Percentiles rank a stretch among this genome's conserved stretches.
phyloP scores from a whole-genome alignment of 2,888 invertebrate genomes.

The Cacoxenus indagator region DNA sequence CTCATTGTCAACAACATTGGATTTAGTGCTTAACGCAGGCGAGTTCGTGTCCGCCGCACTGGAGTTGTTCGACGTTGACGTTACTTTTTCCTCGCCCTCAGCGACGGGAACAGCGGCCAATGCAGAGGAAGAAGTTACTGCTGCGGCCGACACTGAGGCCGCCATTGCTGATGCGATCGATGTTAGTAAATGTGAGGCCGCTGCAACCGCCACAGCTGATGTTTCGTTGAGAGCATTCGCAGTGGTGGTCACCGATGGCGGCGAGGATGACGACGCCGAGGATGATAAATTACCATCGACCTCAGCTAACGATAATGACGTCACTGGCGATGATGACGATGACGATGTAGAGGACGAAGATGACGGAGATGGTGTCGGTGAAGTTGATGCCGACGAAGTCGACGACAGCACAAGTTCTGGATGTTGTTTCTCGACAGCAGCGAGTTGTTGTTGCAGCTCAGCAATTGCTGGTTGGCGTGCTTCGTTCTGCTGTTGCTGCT shows the following conservation, averaged over 20 bases:
- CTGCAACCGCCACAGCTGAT: conserved; percentile 59
- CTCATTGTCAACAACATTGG: neutral
- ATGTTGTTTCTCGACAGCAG: conserved; percentile 56
- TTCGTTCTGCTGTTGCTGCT: too few relatives aligned
- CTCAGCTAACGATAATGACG: conserved; percentile 50
- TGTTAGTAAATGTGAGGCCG: conserved; percentile 67
- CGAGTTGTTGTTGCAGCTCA: conserved; percentile 60
- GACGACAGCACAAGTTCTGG: conserved; percentile 66
- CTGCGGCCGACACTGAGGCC: conserved; percentile 65
- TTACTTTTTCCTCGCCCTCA: conserved; percentile 38
- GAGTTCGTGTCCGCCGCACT: conserved; percentile 37
- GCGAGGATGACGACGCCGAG: conserved; percentile 33
- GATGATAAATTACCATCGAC: conserved; percentile 31
- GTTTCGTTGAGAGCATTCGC: conserved; percentile 50
- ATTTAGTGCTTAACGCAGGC: conserved; percentile 26
- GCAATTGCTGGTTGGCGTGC: conserved; percentile 55
- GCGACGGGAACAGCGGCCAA: conserved; percentile 37
- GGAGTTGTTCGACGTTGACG: conserved; percentile 28
- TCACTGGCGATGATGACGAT: conserved; percentile 46
- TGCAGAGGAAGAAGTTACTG: conserved; percentile 43
- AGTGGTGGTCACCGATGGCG: conserved; percentile 34
- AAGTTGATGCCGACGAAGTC: conserved; percentile 40
- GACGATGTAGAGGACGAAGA: conserved; percentile 46
- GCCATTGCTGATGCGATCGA: conserved; percentile 59
- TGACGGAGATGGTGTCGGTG: conserved; percentile 47